Conservation (phyloP, 2,888 invertebrate genomes). For the Zygothrica quintamaculata region DNA sequence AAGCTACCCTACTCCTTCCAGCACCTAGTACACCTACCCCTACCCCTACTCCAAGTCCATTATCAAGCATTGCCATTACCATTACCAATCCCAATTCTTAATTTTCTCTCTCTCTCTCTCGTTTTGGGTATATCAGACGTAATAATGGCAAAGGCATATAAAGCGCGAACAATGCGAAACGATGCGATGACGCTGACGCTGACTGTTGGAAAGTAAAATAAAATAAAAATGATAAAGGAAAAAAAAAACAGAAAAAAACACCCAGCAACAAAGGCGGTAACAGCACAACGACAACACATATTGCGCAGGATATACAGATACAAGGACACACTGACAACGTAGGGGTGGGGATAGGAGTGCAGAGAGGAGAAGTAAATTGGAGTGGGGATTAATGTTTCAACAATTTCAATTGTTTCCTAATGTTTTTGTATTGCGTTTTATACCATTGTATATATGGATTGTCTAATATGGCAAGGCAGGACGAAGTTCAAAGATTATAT, state of each 20-base stretch:
- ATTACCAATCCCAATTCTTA: conserved; percentile 34
- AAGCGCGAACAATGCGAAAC: conserved; percentile 62
- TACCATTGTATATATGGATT: conserved; percentile 60
- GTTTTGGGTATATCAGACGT: conserved; percentile 60
- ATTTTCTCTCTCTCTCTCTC: too few species aligned
- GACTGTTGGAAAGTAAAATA: conserved; percentile 45
- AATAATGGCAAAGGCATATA: conserved; percentile 59
- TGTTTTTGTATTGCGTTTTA: conserved; percentile 75
- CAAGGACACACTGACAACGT: conserved; percentile 42
- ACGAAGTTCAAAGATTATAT: conserved; percentile 68
- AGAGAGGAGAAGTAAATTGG: not conserved
- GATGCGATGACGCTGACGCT: conserved; percentile 64
- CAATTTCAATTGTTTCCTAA: conserved; percentile 76
- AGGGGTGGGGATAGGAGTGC: conserved; percentile 27
- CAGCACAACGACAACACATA: conserved; percentile 52
- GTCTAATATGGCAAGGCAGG: conserved; percentile 62
- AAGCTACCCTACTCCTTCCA: conserved; percentile 10
- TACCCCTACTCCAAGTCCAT: not conserved
- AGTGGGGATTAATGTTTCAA: conserved; percentile 70
- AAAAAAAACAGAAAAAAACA: conserved; percentile 30
- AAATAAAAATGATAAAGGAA: conserved; percentile 20
- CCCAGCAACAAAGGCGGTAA: conserved; percentile 57
- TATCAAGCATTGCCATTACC: not conserved
- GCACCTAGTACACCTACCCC: not conserved
- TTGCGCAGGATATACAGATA: conserved; percentile 72